These are phyloP conservation scores for Sitophilus oryzae DNA, from an alignment of 1,140 invertebrate species.

Conservation along the genomic window DNA sequence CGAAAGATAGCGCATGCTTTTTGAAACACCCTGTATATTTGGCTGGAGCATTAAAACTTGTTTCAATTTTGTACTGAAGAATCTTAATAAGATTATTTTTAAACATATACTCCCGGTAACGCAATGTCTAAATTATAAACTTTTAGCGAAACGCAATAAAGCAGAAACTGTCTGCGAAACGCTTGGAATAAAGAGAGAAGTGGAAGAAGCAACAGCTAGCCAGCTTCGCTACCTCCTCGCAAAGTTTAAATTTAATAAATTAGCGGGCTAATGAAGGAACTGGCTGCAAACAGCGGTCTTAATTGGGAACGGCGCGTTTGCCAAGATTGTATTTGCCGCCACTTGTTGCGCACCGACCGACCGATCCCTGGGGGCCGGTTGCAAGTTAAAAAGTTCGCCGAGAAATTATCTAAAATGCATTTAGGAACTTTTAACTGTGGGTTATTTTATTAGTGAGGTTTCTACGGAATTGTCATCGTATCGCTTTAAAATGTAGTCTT, in stretches of 20 bases:
- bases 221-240: conserved; percentile 17
- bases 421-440: background rate
- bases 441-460: background rate
- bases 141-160: conserved; percentile 4
- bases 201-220: conserved; percentile 21
- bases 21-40: no score
- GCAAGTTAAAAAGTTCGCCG: background rate
- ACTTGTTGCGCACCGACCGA: conserved; percentile 14
- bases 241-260: conserved; percentile 25
- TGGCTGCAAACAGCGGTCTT: conserved; percentile 21
- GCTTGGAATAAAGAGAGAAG: conserved; percentile 11
- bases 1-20: no score
- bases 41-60: no score
- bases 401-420: background rate
- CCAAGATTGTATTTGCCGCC: conserved; percentile 19
- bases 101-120: no score
- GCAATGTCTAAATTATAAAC: no score
- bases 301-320: conserved; percentile 20
- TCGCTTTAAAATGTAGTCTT: no score
- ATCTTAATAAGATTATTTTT: no score
- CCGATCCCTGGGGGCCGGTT: background rate
- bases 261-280: conserved; percentile 22
- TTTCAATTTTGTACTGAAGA: no score
- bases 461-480: no score
- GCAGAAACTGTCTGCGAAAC: conserved; percentile 10